phyloP scores from a whole-genome alignment of 2,113 vertebrate genomes.

The Turdus rufiventris region DNA sequence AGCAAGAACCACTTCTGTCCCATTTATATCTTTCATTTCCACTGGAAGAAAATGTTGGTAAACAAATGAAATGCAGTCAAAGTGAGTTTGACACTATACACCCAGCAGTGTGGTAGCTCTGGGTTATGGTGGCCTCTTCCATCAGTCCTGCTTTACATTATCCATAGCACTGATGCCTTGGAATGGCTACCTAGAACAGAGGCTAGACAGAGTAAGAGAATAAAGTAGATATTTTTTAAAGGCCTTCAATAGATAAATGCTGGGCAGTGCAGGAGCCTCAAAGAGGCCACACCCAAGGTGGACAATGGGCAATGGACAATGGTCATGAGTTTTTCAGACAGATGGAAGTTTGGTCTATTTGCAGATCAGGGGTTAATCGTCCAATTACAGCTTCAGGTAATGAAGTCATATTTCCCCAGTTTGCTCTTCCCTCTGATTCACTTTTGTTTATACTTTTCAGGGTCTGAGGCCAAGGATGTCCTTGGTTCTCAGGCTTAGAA shows the following conservation, averaged over 20 bases:
- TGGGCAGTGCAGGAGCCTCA: not conserved
- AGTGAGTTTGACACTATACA: not conserved
- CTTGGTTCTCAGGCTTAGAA: not conserved
- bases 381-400: not conserved
- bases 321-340: not conserved
- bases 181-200: not conserved
- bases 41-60: not conserved
- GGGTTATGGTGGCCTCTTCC: not conserved
- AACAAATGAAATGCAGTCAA: not conserved
- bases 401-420: not conserved
- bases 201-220: not conserved
- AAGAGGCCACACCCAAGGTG: not conserved
- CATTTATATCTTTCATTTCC: not conserved
- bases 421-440: not conserved
- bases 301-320: fast-evolving
- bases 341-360: not conserved
- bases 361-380: not conserved
- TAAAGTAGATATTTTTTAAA: not conserved
- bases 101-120: not conserved
- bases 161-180: not conserved
- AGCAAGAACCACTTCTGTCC: not conserved
- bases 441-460: not conserved
- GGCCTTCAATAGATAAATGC: not conserved
- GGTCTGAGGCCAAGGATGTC: not conserved
- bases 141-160: not conserved